Conservation (phyloP, 2,113 vertebrate species). For the human region GRCh38 chr1:11726501-11727000, state of each 20-base stretch:
- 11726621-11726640: neutral
- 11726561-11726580: accelerated
- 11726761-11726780: neutral
- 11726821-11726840: neutral
- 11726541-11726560: neutral
- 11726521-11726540: neutral
- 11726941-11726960: neutral
- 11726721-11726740: neutral
- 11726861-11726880: neutral
- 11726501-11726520: neutral
- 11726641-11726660: neutral
- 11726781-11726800: neutral
- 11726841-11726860: neutral
- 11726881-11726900: neutral
- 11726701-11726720: too few species aligned
- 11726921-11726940: neutral
- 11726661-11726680: neutral
- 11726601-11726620: neutral
- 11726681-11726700: too few species aligned
- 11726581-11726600: neutral
- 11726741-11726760: neutral
- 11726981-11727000: neutral
- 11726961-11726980: neutral
- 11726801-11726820: neutral
- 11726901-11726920: neutral